Evolutionary conservation across 1,140 invertebrate genomes (phyloP), one percentile per base, ranked within the genome.

Genomic region (Holotrichia oblita): DNA sequence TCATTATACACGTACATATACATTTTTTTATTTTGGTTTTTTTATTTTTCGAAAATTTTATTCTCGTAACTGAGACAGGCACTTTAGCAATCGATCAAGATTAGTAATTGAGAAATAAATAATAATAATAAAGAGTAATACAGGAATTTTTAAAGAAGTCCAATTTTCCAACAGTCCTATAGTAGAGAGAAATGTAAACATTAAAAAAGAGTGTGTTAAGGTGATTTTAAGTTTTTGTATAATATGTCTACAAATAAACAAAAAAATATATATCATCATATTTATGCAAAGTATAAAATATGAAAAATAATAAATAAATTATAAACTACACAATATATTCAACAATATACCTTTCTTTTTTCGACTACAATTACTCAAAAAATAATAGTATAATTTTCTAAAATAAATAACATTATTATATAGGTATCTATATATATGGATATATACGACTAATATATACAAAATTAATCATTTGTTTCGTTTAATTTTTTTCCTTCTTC

Each of bases 131-230:
- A 14, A 69, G 61, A 69, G 20, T 24, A 34, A 12, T 8, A 14
- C 10, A 27, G 61, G 20, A 69, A 34, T 34, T 69, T 69, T 69
- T 69, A 69, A 69, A 6, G 61, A 69, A 69, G 61, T 69, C 61
- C 61, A 69, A 69, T 69, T 34, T 6, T 69, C 61, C 61, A 69
- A 69, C 61, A 69, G 27, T 69, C 61, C 61, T 69, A 34, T 34
- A 69, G 22, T 14, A 69, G 20, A 61, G 61, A 69, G 4, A 69
- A 48, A 27, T 69, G 24, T 69, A n/a, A 69, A 69, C 20, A 69
- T 24, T 34, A 69, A 77, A n/a, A 22, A 17, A 61, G 59, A 77
- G 44, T 74, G 73, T 74, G 73, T 74, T 74, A 74, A 74, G 34
- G 73, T 27, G 40, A 20, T 34, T 74, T 40, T 27, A 72, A 22